Evolutionary conservation across 2,888 invertebrate genomes (phyloP).

Genomic region (Chironomus riparius): DNA sequence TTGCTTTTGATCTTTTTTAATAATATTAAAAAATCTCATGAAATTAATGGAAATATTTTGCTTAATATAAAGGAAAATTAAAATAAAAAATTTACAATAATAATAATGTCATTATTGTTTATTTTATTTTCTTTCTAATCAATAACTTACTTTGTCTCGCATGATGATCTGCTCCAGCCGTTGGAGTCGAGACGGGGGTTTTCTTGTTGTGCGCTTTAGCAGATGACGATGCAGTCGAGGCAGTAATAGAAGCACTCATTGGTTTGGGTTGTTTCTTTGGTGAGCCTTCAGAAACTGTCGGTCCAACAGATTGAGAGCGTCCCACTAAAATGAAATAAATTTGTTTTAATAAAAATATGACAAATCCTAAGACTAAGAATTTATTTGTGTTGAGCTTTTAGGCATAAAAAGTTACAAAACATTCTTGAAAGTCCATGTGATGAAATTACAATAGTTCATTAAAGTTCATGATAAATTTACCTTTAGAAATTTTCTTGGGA

Average conservation of each 20-base stretch:
- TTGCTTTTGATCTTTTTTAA: too few relatives aligned
- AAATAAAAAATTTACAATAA: neutral
- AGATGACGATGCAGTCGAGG: slow-evolving; percentile 47
- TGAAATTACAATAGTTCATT: too few relatives aligned
- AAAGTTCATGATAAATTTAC: slow-evolving; percentile 31
- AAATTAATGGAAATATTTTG: neutral
- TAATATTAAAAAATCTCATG: neutral
- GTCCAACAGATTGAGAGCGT: slow-evolving; percentile 64
- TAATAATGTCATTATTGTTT: neutral
- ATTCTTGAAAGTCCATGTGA: too few relatives aligned
- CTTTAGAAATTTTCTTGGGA: slow-evolving; percentile 48
- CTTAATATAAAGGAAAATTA: neutral
- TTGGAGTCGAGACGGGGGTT: slow-evolving; percentile 49
- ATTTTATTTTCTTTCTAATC: too few relatives aligned
- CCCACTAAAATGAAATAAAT: slow-evolving; percentile 38
- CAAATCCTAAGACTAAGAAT: too few relatives aligned
- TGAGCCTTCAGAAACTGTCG: slow-evolving; percentile 55
- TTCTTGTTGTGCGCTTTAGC: slow-evolving; percentile 54
- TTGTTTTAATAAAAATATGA: too few relatives aligned
- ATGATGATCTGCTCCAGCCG: slow-evolving; percentile 33
- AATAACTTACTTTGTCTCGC: neutral
- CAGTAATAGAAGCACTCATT: slow-evolving; percentile 42
- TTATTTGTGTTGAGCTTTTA: too few relatives aligned
- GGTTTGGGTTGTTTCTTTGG: slow-evolving; percentile 63
- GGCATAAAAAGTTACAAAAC: too few relatives aligned